A percentile compares a stretch with the other conserved stretches of the same genome.
Evolutionary conservation across 1,140 invertebrate genomes (phyloP).

Genomic region (Gryllus bimaculatus): DNA sequence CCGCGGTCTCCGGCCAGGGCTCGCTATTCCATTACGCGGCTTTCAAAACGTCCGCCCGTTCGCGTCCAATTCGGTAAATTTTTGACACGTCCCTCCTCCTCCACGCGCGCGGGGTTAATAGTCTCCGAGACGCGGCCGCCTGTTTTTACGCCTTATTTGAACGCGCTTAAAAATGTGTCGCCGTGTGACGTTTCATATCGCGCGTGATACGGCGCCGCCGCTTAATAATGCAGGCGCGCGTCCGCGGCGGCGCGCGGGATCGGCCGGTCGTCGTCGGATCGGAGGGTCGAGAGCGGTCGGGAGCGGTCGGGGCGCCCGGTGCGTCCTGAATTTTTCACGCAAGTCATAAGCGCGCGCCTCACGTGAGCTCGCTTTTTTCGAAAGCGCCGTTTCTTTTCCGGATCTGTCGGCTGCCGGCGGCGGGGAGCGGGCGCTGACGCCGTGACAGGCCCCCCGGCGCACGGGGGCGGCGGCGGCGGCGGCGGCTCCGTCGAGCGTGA

Average conservation of each 20-base stretch:
- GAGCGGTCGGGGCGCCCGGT: neutral
- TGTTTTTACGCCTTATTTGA: constrained; percentile 11
- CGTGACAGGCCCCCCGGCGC: constrained; percentile 11
- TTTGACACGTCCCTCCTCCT: constrained; percentile 11
- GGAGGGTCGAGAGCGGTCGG: neutral
- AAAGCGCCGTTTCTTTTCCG: neutral
- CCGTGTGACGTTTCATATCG: constrained; percentile 12
- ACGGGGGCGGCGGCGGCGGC: neutral
- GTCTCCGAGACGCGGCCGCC: neutral
- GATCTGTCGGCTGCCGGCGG: neutral
- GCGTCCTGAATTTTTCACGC: neutral
- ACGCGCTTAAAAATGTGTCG: constrained; percentile 1
- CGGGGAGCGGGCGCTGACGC: constrained; percentile 6
- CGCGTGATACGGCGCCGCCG: constrained; percentile 2
- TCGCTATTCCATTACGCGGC: constrained; percentile 10
- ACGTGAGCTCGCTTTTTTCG: neutral
- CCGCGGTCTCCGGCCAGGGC: neutral
- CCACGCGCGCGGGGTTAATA: constrained; percentile 3
- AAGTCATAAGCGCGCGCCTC: neutral
- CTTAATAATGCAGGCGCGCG: constrained; percentile 9
- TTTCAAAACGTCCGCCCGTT: constrained; percentile 16
- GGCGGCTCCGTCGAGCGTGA: constrained; percentile 11
- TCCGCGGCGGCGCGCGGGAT: neutral
- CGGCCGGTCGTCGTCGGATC: neutral
- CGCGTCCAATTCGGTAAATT: constrained; percentile 15